Percentiles rank a stretch among this genome's conserved stretches.
phyloP scores from a whole-genome alignment of 37 sponge, comb jelly and placozoan genomes.

The Beroe ovata region DNA sequence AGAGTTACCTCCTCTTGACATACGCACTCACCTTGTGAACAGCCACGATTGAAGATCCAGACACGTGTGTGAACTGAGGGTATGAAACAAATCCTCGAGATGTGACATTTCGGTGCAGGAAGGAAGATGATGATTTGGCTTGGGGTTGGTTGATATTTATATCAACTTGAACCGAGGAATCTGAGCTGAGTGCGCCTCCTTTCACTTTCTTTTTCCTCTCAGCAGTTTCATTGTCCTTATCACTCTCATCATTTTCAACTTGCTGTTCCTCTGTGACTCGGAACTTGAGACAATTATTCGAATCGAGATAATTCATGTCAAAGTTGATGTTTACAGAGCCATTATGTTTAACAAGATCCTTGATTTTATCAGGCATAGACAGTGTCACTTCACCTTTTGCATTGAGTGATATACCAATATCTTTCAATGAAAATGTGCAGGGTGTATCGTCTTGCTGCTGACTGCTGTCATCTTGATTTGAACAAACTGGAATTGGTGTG shows the following conservation, averaged over 20 bases:
- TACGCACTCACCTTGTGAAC: constrained; percentile 50
- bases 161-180: constrained; percentile 37
- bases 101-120: neutral
- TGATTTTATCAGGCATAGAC: constrained; percentile 26
- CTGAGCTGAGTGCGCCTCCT: neutral
- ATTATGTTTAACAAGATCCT: neutral
- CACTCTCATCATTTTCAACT: neutral
- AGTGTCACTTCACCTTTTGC: constrained; percentile 30
- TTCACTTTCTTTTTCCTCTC: neutral
- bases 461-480: too few relatives aligned
- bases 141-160: neutral
- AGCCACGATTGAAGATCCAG: constrained; percentile 13
- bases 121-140: neutral
- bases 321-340: constrained; percentile 31
- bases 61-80: constrained; percentile 18
- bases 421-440: neutral
- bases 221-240: neutral
- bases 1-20: too few relatives aligned
- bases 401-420: constrained; percentile 42
- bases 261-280: neutral
- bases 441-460: neutral
- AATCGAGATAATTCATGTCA: neutral
- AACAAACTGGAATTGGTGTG: neutral
- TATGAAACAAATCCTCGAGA: constrained; percentile 9
- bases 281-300: constrained; percentile 29